Evolutionary conservation across 2,888 invertebrate species (phyloP).

Genomic region (Allolobophora icterica): DNA sequence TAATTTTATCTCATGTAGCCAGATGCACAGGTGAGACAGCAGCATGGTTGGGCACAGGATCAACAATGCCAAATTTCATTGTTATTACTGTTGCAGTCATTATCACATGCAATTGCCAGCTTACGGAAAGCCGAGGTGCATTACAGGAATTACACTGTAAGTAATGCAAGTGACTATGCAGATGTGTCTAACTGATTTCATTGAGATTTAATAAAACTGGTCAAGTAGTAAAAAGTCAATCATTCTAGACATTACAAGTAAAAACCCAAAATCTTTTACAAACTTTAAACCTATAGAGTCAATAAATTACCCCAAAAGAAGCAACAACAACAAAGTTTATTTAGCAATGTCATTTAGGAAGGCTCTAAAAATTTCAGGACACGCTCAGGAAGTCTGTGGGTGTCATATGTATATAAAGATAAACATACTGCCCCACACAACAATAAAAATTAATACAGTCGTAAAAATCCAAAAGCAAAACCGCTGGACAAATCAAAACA

Average conservation of each 20-base stretch:
- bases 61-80: background rate
- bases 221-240: background rate
- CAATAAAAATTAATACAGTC: background rate
- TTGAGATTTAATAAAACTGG: background rate
- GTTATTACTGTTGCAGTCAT: background rate
- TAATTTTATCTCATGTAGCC: background rate
- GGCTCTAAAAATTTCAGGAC: background rate
- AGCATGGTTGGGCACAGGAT: background rate
- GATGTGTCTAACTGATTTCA: background rate
- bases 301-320: background rate
- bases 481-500: slow-evolving; percentile 5
- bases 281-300: background rate
- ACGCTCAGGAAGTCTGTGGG: background rate
- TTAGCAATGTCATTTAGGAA: background rate
- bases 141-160: background rate
- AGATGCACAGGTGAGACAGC: background rate
- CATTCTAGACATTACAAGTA: background rate
- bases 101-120: background rate
- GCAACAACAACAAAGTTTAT: background rate
- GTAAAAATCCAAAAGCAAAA: slow-evolving; percentile 17
- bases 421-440: background rate
- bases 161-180: background rate
- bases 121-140: background rate
- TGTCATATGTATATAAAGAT: background rate
- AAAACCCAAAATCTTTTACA: background rate